phyloP scores from a whole-genome alignment of 2,888 invertebrate genomes.

The Phymatocera aterrima region DNA sequence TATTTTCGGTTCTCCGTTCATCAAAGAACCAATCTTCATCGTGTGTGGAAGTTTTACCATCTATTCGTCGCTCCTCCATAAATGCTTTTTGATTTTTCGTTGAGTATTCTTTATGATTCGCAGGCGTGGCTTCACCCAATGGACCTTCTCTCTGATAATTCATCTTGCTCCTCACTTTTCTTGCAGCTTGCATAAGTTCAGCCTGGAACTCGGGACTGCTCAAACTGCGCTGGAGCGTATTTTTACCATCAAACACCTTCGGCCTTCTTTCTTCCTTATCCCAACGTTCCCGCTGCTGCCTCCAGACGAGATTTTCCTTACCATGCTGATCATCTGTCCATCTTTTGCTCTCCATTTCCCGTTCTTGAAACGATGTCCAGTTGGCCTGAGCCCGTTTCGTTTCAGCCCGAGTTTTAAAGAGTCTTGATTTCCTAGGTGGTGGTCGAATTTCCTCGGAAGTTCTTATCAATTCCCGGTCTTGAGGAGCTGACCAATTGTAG shows the following conservation, averaged over 20 bases:
- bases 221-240: slow-evolving; percentile 73
- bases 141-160: slow-evolving; percentile 58
- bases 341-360: slow-evolving; percentile 51
- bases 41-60: slow-evolving; percentile 56
- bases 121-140: slow-evolving; percentile 54
- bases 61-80: slow-evolving; percentile 56
- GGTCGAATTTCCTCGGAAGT: slow-evolving; percentile 68
- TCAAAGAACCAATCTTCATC: slow-evolving; percentile 54
- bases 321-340: slow-evolving; percentile 51
- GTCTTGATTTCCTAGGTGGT: slow-evolving; percentile 77
- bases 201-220: slow-evolving; percentile 77
- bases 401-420: slow-evolving; percentile 87
- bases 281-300: slow-evolving; percentile 52
- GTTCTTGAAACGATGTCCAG: slow-evolving; percentile 56
- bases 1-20: slow-evolving; percentile 50
- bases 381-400: slow-evolving; percentile 77
- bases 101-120: slow-evolving; percentile 44
- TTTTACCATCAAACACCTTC: slow-evolving; percentile 68
- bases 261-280: slow-evolving; percentile 55
- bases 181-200: slow-evolving; percentile 73
- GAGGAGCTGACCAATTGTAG: slow-evolving; percentile 75
- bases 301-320: slow-evolving; percentile 51
- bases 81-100: slow-evolving; percentile 42
- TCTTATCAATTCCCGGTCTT: slow-evolving; percentile 74
- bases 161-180: slow-evolving; percentile 65